Conservation (phyloP, 2,797 vertebrate species). For the Neosalanx taihuensis region DNA sequence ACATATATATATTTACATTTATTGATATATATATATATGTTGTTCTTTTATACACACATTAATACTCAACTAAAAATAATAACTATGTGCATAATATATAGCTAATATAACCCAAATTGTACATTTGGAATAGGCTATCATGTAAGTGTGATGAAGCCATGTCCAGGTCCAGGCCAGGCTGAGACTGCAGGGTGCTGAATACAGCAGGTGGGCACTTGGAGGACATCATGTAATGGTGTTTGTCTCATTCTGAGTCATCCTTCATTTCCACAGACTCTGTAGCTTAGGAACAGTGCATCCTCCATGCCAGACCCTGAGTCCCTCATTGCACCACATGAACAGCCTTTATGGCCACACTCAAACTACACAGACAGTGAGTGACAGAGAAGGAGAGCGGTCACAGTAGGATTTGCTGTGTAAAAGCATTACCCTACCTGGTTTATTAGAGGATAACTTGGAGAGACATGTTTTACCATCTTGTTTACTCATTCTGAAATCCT, state of each 20-base stretch:
- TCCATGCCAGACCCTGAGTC: background rate
- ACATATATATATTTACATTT: too few relatives aligned
- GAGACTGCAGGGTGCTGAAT: background rate
- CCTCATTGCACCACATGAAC: background rate
- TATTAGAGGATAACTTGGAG: too few relatives aligned
- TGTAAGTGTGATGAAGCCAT: background rate
- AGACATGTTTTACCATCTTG: too few relatives aligned
- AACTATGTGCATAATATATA: too few relatives aligned
- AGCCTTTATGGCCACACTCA: background rate
- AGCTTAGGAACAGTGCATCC: background rate
- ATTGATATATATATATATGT: too few relatives aligned
- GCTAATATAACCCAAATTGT: too few relatives aligned
- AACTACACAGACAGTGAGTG: background rate
- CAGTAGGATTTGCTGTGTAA: background rate
- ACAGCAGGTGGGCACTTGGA: background rate
- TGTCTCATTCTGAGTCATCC: conserved; percentile 44
- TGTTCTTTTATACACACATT: too few relatives aligned
- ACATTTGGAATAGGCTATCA: background rate
- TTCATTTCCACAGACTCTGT: conserved; percentile 12
- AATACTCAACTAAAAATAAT: too few relatives aligned
- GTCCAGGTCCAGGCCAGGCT: background rate
- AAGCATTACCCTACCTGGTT: too few relatives aligned
- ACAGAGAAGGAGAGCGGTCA: background rate
- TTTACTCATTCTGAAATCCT: too few relatives aligned
- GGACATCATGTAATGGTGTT: conserved; percentile 41